Conservation (phyloP, 2,797 vertebrate species). For the Phalanger gymnotis region DNA sequence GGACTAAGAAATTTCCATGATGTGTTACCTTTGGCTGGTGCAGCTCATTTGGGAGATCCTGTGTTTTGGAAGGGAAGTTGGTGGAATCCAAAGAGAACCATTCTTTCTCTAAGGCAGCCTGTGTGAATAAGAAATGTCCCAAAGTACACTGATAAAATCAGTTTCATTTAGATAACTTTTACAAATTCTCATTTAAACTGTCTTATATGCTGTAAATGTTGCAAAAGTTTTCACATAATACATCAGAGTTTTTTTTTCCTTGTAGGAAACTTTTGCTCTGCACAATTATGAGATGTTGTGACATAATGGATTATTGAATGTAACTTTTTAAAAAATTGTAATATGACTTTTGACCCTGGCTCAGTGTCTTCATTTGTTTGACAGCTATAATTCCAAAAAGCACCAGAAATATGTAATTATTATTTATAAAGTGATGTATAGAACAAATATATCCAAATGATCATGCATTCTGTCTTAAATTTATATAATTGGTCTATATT, state of each 20-base stretch:
- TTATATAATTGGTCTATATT: slow-evolving; percentile 15
- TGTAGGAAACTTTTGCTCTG: slow-evolving; percentile 53
- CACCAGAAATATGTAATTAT: neutral
- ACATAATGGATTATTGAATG: slow-evolving; percentile 7
- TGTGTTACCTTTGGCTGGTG: slow-evolving; percentile 91
- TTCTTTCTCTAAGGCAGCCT: slow-evolving; percentile 88
- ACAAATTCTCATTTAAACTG: slow-evolving; percentile 69
- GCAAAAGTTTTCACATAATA: slow-evolving; percentile 43
- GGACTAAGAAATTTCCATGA: slow-evolving; percentile 82
- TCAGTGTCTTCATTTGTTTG: slow-evolving; percentile 17
- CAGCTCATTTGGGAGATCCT: slow-evolving; percentile 82
- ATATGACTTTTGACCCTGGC: slow-evolving; percentile 9
- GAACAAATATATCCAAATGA: neutral
- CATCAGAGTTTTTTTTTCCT: slow-evolving; percentile 60
- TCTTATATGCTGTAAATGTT: slow-evolving; percentile 32
- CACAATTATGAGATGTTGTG: neutral
- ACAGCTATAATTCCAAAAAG: slow-evolving; percentile 28
- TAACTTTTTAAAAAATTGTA: neutral
- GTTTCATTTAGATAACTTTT: slow-evolving; percentile 74
- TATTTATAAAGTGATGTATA: neutral
- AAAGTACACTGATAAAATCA: slow-evolving; percentile 72
- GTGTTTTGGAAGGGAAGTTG: slow-evolving; percentile 83
- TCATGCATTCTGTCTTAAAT: neutral
- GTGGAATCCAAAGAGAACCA: slow-evolving; percentile 86
- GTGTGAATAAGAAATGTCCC: slow-evolving; percentile 78